Evolutionary conservation across 1,140 invertebrate genomes (phyloP), one percentile per base, ranked within the genome.

Genomic region (Harlomillsia oculata): DNA sequence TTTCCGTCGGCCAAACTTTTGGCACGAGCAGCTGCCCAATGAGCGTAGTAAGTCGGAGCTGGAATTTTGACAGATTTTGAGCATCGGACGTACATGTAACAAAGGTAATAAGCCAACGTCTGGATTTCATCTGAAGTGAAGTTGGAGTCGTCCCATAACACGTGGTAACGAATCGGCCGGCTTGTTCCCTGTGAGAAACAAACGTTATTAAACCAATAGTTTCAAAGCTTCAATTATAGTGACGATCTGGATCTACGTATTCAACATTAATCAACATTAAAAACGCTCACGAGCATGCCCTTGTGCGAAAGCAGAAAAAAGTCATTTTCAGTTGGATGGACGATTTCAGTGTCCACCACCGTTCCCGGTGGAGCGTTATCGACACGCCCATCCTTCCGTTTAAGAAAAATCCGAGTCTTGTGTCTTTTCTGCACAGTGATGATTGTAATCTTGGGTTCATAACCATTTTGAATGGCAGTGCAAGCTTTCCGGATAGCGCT

Each of bases 401-500:
- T 59, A 6, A 82, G 80, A n/a, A 73, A 73, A 32, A 73, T 70
- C 28, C 76, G 62, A 21, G 75, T 76, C 52, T 76, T 75, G 62
- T 77, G 76, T 45, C 75, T 66, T 60, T 78, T 77, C 21, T 64
- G 58, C 25, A 77, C 76, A 14, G 77, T 72, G 37, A 78, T 67
- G 53, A 75, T 76, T 14, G 75, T 78, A 45, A 78, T 75, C n/a
- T 60, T 61, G 3, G 75, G 76, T 53, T 70, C 54, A 50, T 75
- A 75, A 92, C 75, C 16, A 89, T 36, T 39, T 32, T n/a, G 67
- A 79, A 74, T 53, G 2, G 25, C 25, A 21, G 3, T 30, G 63
- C 85, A 88, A 0, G 86, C 87, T 9, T 66, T 67, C 63, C 79
- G 75, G 28, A 91, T 81, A 0, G 82, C 82, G 2, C 66, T 63